Conservation (phyloP, 2,888 invertebrate species). For the Eurois occulta region DNA sequence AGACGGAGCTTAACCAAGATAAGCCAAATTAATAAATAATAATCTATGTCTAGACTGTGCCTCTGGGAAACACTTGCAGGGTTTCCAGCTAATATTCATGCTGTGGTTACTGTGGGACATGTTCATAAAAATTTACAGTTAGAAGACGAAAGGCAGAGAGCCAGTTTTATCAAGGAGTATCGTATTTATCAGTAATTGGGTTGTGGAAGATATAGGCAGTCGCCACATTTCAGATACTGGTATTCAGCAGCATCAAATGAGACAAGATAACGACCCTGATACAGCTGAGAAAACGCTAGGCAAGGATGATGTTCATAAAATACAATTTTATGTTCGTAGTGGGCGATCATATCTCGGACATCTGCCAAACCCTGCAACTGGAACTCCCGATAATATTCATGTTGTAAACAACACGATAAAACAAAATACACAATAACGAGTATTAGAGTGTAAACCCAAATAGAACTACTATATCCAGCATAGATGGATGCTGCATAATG, state of each 20-base stretch:
- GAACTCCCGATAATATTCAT: neutral
- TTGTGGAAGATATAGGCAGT: neutral
- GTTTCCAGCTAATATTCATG: constrained; percentile 6
- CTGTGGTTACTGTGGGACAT: neutral
- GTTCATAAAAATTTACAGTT: neutral
- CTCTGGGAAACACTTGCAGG: constrained; percentile 1
- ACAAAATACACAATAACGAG: constrained; percentile 27
- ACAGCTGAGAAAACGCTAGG: neutral
- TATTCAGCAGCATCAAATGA: neutral
- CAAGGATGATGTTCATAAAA: neutral
- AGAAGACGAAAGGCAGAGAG: neutral
- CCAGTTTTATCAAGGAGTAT: neutral
- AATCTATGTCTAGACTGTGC: constrained; percentile 40
- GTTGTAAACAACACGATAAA: constrained; percentile 47
- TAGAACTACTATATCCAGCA: constrained; percentile 34
- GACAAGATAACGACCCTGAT: neutral
- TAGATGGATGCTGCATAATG: constrained; percentile 31
- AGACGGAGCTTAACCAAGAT: neutral
- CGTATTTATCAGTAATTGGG: neutral
- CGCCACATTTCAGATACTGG: neutral
- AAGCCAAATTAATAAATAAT: constrained; percentile 2
- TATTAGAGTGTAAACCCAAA: constrained; percentile 40
- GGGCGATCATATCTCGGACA: constrained; percentile 18
- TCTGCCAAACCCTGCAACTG: constrained; percentile 17
- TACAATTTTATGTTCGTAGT: neutral